A percentile compares a stretch with the other conserved stretches of the same genome.
Conservation (phyloP, 1,140 invertebrate species). For the Cotesia vestalis region DNA sequence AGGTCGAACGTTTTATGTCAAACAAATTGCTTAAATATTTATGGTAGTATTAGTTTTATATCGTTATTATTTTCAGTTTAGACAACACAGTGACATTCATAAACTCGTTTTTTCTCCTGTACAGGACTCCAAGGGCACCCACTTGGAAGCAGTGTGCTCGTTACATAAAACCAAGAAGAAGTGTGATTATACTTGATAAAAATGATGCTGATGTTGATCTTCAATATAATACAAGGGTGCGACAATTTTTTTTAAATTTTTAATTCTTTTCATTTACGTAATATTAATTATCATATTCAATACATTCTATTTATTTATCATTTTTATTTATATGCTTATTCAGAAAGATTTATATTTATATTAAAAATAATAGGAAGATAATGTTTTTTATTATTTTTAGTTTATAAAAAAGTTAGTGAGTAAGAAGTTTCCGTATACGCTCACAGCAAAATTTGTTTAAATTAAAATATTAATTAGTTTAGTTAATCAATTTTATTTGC, state of each 20-base stretch:
- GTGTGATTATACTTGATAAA: background rate
- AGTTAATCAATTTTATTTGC: too few species aligned
- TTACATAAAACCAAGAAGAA: slow-evolving; percentile 43
- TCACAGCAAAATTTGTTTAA: too few species aligned
- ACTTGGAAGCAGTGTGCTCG: slow-evolving; percentile 42
- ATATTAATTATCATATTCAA: background rate
- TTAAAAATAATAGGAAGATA: too few species aligned
- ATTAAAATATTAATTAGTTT: too few species aligned
- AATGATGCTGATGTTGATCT: background rate
- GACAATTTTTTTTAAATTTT: slow-evolving; percentile 4
- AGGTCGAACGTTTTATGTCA: background rate
- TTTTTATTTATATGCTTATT: background rate
- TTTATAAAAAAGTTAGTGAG: too few species aligned
- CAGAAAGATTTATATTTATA: too few species aligned
- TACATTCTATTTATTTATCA: background rate
- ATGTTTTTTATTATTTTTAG: too few species aligned
- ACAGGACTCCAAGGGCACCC: slow-evolving; percentile 51
- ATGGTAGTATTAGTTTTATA: slow-evolving; percentile 11
- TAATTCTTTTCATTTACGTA: background rate
- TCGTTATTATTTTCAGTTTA: slow-evolving; percentile 25
- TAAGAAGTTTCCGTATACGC: too few species aligned
- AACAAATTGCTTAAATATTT: slow-evolving; percentile 21
- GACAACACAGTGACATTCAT: slow-evolving; percentile 27
- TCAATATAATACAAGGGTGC: slow-evolving; percentile 14
- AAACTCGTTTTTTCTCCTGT: slow-evolving; percentile 46